Percentiles rank a stretch among this genome's conserved stretches.
phyloP scores from a whole-genome alignment of 1,140 invertebrate species.

The Liolophura sinensis region DNA sequence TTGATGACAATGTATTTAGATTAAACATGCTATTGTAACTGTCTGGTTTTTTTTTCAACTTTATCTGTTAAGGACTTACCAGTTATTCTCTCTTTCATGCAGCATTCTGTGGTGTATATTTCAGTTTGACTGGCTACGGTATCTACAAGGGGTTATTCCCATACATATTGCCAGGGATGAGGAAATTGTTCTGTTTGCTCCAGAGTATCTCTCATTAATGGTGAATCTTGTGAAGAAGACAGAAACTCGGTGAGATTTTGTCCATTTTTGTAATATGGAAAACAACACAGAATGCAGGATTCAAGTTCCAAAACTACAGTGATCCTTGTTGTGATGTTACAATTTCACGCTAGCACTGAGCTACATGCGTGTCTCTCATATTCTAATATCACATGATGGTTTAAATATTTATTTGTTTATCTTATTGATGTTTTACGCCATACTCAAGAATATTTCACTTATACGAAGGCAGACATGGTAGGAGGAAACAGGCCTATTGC shows the following conservation, averaged over 20 bases:
- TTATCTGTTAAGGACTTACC: too few relatives aligned
- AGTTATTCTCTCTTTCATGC: too few relatives aligned
- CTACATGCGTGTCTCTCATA: background rate
- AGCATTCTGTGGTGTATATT: background rate
- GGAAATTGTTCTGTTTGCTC: conserved; percentile 77
- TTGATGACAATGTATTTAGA: too few relatives aligned
- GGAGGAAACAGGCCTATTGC: too few relatives aligned
- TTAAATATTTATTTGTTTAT: too few relatives aligned
- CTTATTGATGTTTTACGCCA: too few relatives aligned
- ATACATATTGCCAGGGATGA: conserved; percentile 70
- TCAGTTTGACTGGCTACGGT: conserved; percentile 75
- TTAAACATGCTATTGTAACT: too few relatives aligned
- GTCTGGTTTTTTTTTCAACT: too few relatives aligned
- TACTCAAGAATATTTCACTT: too few relatives aligned
- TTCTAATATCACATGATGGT: too few relatives aligned
- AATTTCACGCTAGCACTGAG: background rate
- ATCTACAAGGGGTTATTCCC: conserved; percentile 72
- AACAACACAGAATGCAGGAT: background rate
- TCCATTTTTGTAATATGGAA: conserved; percentile 6
- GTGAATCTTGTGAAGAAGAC: conserved; percentile 71
- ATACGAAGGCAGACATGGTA: too few relatives aligned
- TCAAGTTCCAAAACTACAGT: background rate
- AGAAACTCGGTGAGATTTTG: conserved; percentile 66
- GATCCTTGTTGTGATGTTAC: background rate
- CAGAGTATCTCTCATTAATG: conserved; percentile 79